Conservation (phyloP, 2,113 vertebrate genomes). For the Vidua macroura region DNA sequence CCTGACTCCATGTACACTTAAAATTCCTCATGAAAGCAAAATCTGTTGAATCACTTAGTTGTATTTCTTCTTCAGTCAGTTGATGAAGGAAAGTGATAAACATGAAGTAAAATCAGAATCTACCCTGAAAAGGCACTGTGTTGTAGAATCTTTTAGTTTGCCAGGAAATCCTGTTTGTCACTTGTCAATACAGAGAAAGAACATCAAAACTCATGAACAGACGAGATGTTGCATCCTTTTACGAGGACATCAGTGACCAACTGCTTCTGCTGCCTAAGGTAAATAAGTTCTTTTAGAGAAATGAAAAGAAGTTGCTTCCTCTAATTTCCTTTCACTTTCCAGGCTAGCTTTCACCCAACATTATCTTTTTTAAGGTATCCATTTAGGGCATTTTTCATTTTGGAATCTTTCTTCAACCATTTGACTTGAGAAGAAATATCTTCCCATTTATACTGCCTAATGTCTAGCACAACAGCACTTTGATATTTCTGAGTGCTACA, state of each 20-base stretch:
- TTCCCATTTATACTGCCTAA: not conserved
- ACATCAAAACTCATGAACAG: not conserved
- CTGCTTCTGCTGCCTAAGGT: not conserved
- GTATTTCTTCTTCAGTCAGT: not conserved
- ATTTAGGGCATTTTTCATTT: not conserved
- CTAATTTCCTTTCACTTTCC: not conserved
- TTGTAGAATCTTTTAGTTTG: not conserved
- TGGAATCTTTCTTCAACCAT: not conserved
- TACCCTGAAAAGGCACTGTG: not conserved
- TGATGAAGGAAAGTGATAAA: not conserved
- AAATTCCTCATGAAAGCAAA: not conserved
- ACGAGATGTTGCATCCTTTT: not conserved
- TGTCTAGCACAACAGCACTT: not conserved
- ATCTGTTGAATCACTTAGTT: not conserved
- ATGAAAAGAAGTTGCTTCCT: not conserved
- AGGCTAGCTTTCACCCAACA: not conserved
- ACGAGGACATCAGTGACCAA: not conserved
- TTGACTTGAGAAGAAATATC: not conserved
- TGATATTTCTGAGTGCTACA: not conserved
- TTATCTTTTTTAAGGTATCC: not conserved
- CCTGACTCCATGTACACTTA: not conserved
- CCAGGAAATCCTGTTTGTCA: not conserved
- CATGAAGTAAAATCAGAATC: not conserved
- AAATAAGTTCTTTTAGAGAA: not conserved
- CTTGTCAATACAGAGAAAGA: not conserved